Base-by-base conservation (phyloP, 2,888 invertebrate genomes). In the Meloe dianella region DNA sequence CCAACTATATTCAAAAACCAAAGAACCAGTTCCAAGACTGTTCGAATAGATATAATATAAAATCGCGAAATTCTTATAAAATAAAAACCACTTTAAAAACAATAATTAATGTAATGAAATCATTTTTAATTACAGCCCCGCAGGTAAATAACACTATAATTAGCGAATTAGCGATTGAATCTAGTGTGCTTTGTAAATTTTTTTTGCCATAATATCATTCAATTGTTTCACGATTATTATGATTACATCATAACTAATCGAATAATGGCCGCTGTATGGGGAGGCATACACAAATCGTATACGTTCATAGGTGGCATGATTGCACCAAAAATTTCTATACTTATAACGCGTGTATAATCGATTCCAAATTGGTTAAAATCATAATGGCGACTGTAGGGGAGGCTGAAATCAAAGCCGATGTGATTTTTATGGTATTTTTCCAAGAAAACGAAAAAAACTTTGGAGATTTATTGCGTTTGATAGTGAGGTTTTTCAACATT, bases 51-150 rank as follows among this genome's bases (percentile, higher is more conserved):
- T 27, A 27, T 27, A 3, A 4, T 27, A 67, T 64, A 67, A 67
- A 67, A 67, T 64, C 67, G 64, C n/a, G 60, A 67, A 67, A 67
- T 67, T 64, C 60, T 64, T 64, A 64, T 61, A 64, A 66, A 65
- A 41, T 59, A 66, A 66, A 63, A 63, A 66, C 32, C 32, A 32
- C 32, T 32, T n/a, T 32, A 32, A 32, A 7, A 32, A 32, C 32
- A 32, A n/a, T n/a, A n/a, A n/a, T n/a, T n/a, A n/a, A n/a, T n/a
- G n/a, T n/a, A n/a, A n/a, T n/a, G n/a, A n/a, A n/a, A n/a, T n/a
- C n/a, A n/a, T n/a, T 32, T 32, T 32, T 32, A 32, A 32, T 32
- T 32, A 32, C 32, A 32, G n/a, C 32, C 32, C 10, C 7, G 32
- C 1, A 32, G 32, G 9, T 7, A 30, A 30, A 30, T 30, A 35